Evolutionary conservation across 2,797 vertebrate genomes (phyloP).

Genomic region (Pipistrellus pygmaeus): DNA sequence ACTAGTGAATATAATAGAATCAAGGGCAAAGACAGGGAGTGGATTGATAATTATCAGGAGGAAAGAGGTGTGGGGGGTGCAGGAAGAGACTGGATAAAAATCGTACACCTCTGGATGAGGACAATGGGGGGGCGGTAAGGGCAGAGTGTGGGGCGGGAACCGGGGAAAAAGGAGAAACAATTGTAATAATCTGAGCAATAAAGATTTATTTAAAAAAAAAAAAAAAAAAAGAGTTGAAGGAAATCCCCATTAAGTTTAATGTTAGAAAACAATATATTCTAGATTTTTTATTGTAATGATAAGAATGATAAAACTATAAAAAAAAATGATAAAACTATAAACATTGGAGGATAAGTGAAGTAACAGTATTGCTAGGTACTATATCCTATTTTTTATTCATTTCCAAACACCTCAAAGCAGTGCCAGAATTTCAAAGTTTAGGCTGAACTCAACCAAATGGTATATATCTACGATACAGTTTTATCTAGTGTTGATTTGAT

Average conservation of each 20-base stretch:
- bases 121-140: too few relatives aligned
- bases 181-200: too few relatives aligned
- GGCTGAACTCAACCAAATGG: background rate
- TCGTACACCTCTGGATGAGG: too few relatives aligned
- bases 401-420: slow-evolving; percentile 18
- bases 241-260: slow-evolving; percentile 41
- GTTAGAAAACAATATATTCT: background rate
- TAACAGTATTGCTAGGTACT: background rate
- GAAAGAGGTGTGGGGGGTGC: too few relatives aligned
- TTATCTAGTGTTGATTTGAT: background rate
- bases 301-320: slow-evolving; percentile 34
- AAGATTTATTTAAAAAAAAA: too few relatives aligned
- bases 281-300: slow-evolving; percentile 24
- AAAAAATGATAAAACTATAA: slow-evolving; percentile 24
- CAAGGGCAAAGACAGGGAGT: too few relatives aligned
- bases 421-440: slow-evolving; percentile 29
- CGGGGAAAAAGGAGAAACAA: too few relatives aligned
- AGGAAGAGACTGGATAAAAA: too few relatives aligned
- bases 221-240: background rate
- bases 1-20: too few relatives aligned
- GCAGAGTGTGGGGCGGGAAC: too few relatives aligned
- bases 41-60: too few relatives aligned
- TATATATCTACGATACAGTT: background rate
- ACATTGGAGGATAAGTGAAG: background rate
- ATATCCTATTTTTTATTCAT: slow-evolving; percentile 9